phyloP scores from a whole-genome alignment of 2,888 invertebrate species.

The Chalcosyrphus nemorum region DNA sequence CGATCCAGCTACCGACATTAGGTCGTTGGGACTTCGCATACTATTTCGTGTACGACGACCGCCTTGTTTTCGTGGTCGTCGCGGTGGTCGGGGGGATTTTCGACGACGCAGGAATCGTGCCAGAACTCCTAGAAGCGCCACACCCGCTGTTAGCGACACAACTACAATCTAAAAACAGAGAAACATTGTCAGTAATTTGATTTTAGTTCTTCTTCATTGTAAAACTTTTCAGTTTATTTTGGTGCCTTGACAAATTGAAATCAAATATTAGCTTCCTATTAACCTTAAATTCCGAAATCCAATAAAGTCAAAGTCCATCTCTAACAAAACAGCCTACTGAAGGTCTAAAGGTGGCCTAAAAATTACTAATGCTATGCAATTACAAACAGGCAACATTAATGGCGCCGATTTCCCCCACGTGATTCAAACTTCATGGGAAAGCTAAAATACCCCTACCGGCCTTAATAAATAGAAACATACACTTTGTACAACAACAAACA shows the following conservation, averaged over 20 bases:
- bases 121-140: slow-evolving; percentile 91
- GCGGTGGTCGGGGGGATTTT: slow-evolving; percentile 85
- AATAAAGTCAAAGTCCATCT: no score
- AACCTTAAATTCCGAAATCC: no score
- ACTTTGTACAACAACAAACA: neutral
- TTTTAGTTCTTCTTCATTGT: neutral
- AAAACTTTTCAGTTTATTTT: no score
- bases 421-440: no score
- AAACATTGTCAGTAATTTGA: neutral
- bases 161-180: slow-evolving; percentile 81
- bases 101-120: slow-evolving; percentile 90
- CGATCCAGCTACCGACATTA: slow-evolving; percentile 86
- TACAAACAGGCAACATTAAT: no score
- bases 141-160: slow-evolving; percentile 84
- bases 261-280: no score
- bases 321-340: no score
- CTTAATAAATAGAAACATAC: neutral
- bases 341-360: neutral
- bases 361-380: no score
- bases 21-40: slow-evolving; percentile 88
- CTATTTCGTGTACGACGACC: slow-evolving; percentile 84
- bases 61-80: slow-evolving; percentile 84
- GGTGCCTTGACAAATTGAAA: no score
- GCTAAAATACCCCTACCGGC: neutral
- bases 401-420: no score